Evolutionary conservation across 2,888 invertebrate species (phyloP).

Genomic region (Brachypterus glaber): DNA sequence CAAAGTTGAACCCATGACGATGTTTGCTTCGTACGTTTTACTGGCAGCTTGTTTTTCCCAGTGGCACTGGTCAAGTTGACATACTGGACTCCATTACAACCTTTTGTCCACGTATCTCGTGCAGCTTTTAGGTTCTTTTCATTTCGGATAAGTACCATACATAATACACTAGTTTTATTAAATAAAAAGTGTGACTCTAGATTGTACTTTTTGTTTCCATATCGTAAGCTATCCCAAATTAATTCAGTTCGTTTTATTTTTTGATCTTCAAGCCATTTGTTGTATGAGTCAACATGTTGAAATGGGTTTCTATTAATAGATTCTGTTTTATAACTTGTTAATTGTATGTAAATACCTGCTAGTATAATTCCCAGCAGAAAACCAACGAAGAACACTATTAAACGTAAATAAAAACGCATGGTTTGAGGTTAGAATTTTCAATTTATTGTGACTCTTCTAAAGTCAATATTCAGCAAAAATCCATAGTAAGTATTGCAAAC

Average conservation of each 20-base stretch:
- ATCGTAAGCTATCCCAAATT: conserved; percentile 29
- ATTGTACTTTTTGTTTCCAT: conserved; percentile 21
- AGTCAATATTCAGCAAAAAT: no score
- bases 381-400: background rate
- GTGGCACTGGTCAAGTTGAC: conserved; percentile 24
- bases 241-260: conserved; percentile 17
- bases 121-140: conserved; percentile 36
- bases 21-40: conserved; percentile 25
- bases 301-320: background rate
- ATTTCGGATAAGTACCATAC: conserved; percentile 42
- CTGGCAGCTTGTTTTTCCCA: conserved; percentile 26
- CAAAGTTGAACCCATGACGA: conserved; percentile 36
- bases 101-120: conserved; percentile 34
- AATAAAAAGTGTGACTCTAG: conserved; percentile 31
- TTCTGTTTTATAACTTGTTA: background rate
- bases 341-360: background rate
- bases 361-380: background rate
- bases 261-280: conserved; percentile 25
- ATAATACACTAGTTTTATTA: conserved; percentile 38
- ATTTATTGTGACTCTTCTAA: no score
- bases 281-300: conserved; percentile 16
- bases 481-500: no score
- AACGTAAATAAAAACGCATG: background rate
- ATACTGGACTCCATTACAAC: conserved; percentile 32
- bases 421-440: no score